Percentiles rank a stretch among this genome's conserved stretches.
Conservation (phyloP, 2,797 vertebrate species). For the Luscinia luscinia region DNA sequence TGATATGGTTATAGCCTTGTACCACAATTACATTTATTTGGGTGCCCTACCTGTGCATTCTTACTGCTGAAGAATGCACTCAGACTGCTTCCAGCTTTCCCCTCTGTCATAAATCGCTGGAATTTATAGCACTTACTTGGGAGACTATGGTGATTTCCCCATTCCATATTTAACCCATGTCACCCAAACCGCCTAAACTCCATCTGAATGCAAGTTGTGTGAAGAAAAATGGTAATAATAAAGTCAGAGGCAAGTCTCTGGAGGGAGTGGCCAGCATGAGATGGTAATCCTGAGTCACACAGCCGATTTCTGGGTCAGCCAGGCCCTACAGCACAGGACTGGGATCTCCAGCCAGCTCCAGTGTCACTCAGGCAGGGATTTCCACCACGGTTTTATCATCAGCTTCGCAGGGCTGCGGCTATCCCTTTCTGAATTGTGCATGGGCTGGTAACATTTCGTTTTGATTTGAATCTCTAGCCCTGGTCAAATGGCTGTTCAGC, state of each 20-base stretch:
- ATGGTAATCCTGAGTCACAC: neutral
- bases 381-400: neutral
- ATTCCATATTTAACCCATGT: neutral
- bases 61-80: neutral
- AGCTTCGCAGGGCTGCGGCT: rapidly evolving
- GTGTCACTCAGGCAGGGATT: neutral
- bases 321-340: neutral
- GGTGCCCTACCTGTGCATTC: neutral
- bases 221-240: neutral
- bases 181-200: neutral
- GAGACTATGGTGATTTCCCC: neutral
- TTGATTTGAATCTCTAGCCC: neutral
- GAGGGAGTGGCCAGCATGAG: neutral
- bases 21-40: neutral
- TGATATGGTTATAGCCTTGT: neutral
- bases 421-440: neutral
- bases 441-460: neutral
- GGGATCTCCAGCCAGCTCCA: neutral
- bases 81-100: neutral
- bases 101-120: neutral
- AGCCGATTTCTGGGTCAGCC: neutral
- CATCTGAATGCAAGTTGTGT: neutral
- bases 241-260: neutral
- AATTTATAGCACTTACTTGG: neutral
- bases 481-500: neutral